Percentiles rank a stretch among this genome's conserved stretches.
These are phyloP conservation scores for Ypsolopha sequella DNA, from an alignment of 2,888 invertebrate species.

Conservation along the genomic window DNA sequence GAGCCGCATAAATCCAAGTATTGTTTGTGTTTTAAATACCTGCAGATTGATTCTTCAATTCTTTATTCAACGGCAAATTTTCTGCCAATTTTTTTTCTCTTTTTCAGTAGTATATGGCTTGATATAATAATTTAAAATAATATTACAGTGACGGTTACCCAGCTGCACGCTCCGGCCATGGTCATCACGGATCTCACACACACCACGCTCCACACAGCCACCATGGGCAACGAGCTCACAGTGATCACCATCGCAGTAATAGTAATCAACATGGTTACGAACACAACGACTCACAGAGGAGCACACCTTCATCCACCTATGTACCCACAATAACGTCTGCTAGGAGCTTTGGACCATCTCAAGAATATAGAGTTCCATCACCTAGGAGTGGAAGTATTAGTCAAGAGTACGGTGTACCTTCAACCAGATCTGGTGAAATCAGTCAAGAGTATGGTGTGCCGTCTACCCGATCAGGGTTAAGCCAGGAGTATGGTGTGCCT, in stretches of 20 bases:
- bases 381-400: conserved; percentile 7
- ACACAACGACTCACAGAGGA: neutral
- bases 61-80: neutral
- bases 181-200: conserved; percentile 14
- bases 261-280: conserved; percentile 9
- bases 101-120: neutral
- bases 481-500: conserved; percentile 62
- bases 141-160: conserved; percentile 37
- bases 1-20: neutral
- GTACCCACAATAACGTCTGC: neutral
- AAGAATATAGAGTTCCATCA: neutral
- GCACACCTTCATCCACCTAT: conserved; percentile 1
- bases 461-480: conserved; percentile 18
- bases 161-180: conserved; percentile 24
- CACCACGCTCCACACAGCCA: conserved; percentile 14
- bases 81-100: neutral
- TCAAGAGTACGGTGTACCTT: conserved; percentile 5
- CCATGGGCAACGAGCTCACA: conserved; percentile 14
- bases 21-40: too few relatives aligned
- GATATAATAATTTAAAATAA: too few relatives aligned
- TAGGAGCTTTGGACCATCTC: neutral
- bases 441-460: conserved; percentile 19
- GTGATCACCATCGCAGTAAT: conserved; percentile 25
- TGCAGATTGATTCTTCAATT: too few relatives aligned
- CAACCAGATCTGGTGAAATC: conserved; percentile 7